Evolutionary conservation across 1,140 invertebrate genomes (phyloP).

Genomic region (Drosophila carrolli): DNA sequence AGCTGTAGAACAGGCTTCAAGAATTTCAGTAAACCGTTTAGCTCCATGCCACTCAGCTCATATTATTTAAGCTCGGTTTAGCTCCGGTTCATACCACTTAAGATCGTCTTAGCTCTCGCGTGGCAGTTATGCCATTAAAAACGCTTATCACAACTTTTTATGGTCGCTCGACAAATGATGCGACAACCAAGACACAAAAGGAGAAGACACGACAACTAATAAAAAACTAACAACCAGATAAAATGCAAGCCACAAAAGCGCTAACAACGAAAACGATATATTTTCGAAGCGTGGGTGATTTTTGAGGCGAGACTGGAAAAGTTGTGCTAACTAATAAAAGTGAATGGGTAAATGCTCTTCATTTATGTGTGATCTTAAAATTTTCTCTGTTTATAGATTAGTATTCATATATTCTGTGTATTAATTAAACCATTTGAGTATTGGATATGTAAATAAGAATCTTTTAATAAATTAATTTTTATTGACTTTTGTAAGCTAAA

Average conservation of each 20-base stretch:
- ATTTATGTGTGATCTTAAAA: not conserved
- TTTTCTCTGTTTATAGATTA: not conserved
- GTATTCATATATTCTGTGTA: not conserved
- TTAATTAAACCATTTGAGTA: too few relatives aligned
- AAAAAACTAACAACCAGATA: slow-evolving; percentile 70
- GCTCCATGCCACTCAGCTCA: slow-evolving; percentile 30
- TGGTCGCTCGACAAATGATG: slow-evolving; percentile 57
- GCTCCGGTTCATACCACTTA: slow-evolving; percentile 7
- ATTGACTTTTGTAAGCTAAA: too few relatives aligned
- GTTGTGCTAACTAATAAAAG: not conserved
- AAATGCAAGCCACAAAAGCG: slow-evolving; percentile 52
- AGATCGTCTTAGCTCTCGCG: slow-evolving; percentile 16
- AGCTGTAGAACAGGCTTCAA: slow-evolving; percentile 30
- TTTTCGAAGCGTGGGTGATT: slow-evolving; percentile 21
- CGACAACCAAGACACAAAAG: slow-evolving; percentile 30
- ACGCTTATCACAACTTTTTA: slow-evolving; percentile 59
- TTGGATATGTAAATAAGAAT: too few relatives aligned
- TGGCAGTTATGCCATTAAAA: slow-evolving; percentile 49
- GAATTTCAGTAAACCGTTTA: slow-evolving; percentile 40
- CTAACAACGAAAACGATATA: not conserved
- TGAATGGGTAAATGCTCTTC: not conserved
- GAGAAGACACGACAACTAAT: slow-evolving; percentile 53
- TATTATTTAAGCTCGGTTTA: slow-evolving; percentile 20
- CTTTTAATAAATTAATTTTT: too few relatives aligned
- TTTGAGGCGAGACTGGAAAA: not conserved